Evolutionary conservation across 2,888 invertebrate species (phyloP).

Genomic region (Megalurothrips usitatus): DNA sequence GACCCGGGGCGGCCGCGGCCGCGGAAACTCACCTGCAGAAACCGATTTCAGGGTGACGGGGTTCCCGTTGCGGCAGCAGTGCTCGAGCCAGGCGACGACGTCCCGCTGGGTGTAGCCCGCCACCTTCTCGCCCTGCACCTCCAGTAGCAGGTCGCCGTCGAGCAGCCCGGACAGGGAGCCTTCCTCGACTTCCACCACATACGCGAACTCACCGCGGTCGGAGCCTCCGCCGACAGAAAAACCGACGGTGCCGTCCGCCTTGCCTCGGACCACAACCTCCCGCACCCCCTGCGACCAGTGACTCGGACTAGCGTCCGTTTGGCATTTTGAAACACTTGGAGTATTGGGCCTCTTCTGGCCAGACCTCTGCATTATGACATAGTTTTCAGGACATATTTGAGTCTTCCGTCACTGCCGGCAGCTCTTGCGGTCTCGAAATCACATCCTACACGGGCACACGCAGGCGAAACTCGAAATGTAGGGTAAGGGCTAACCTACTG

Average conservation of each 20-base stretch:
- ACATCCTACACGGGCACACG: not conserved
- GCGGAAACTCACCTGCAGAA: conserved; percentile 46
- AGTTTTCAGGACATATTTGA: conserved; percentile 35
- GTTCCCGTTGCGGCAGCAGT: conserved; percentile 52
- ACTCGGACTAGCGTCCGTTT: conserved; percentile 31
- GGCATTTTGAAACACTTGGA: conserved; percentile 36
- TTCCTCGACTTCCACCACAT: conserved; percentile 42
- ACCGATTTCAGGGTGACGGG: conserved; percentile 52
- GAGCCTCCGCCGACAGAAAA: conserved; percentile 51
- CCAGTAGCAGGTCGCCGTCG: conserved; percentile 48
- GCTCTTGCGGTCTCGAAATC: not conserved
- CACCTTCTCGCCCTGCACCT: conserved; percentile 54
- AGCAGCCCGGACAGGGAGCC: conserved; percentile 38
- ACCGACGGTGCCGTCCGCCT: conserved; percentile 46
- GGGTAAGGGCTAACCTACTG: conserved; percentile 19
- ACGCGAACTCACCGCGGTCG: conserved; percentile 48
- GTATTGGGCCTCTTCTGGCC: conserved; percentile 44
- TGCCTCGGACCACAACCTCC: conserved; percentile 47
- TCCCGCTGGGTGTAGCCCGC: conserved; percentile 55
- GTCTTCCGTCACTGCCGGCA: conserved; percentile 1
- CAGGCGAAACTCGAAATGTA: not conserved
- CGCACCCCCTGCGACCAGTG: conserved; percentile 48
- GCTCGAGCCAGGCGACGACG: conserved; percentile 51
- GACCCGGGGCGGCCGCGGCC: too few relatives aligned
- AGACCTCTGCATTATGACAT: conserved; percentile 44